These are phyloP conservation scores for Equus przewalskii DNA, from an alignment of 2,113 vertebrate genomes.

Conservation along the genomic window DNA sequence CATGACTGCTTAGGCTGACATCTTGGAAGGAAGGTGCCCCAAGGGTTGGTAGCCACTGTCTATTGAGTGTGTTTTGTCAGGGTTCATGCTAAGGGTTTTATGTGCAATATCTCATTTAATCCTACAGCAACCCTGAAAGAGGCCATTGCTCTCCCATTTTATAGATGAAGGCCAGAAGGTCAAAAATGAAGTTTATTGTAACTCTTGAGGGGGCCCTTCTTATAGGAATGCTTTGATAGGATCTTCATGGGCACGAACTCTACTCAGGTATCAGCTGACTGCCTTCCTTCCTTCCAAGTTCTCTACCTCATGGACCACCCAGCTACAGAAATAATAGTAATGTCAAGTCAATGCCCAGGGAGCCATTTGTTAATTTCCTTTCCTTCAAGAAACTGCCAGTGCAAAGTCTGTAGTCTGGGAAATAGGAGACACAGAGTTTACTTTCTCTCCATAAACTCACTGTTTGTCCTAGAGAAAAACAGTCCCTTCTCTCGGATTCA, in stretches of 20 bases:
- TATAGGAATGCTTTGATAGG: neutral
- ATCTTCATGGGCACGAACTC: neutral
- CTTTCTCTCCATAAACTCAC: neutral
- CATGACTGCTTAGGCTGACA: neutral
- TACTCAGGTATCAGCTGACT: neutral
- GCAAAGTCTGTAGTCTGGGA: neutral
- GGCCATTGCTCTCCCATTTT: neutral
- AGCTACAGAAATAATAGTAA: neutral
- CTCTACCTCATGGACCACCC: neutral
- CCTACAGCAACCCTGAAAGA: neutral
- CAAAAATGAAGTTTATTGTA: neutral
- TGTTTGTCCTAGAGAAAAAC: neutral
- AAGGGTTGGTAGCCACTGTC: neutral
- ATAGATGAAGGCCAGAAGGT: neutral
- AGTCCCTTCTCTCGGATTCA: neutral
- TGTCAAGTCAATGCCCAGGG: neutral
- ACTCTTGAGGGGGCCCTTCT: neutral
- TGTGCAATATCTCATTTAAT: neutral
- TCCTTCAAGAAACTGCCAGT: neutral
- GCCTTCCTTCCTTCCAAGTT: neutral
- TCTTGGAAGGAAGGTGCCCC: neutral
- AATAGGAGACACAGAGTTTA: neutral
- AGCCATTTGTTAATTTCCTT: neutral
- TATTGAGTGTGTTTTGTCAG: neutral
- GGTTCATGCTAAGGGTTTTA: neutral